Base-by-base conservation (phyloP, 2,797 vertebrate genomes). In the Aphelocoma californica region DNA sequence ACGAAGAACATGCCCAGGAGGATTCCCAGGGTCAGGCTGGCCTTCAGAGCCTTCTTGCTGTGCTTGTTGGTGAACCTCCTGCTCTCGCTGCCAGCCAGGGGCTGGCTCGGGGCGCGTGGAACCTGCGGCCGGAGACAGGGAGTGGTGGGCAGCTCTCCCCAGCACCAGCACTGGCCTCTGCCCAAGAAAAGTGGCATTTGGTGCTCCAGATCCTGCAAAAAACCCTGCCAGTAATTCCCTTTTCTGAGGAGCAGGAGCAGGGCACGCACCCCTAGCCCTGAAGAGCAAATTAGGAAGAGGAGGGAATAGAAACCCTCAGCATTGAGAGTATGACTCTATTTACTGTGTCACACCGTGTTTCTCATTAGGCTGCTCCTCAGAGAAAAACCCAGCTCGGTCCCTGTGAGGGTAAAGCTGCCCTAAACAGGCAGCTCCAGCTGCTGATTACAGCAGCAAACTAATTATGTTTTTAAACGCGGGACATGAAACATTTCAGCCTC, bases 1-100 rank as follows among this genome's bases (percentile, higher is more conserved):
- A 99, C 98, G 28, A 99, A 99, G 98, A 99, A 99, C 97, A 99
- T 99, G 84, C 99, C 99, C 96, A 99, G 97, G 44, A 99, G 98
- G 86, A 99, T 98, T 54, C 99, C 99, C 89, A 99, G 97, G 0
- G 99, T 99, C 97, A 99, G 98, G 64, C 99, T 99, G 97, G 99
- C 99, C 97, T 99, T 99, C 92, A 99, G 96, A 0, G 99, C 99
- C 96, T 98, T 98, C 86, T 98, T 98, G 95, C 99, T 99, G 96
- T 99, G 99, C 85, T 98, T 98, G 97, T 97, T 99, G 83, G 98
- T 94, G 62, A 99, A 98, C 42, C 98, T 98, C 28, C 98, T 98
- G 93, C 92, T 95, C 97, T 99, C 99, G 0, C 97, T 98, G 54
- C 97, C 75, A n/a, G 98, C 98, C 1, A 89, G 93, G 4, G 93